A percentile compares a stretch with the other conserved stretches of the same genome.
These are phyloP conservation scores for Tapera naevia DNA, from an alignment of 2,797 vertebrate species.

Conservation along the genomic window DNA sequence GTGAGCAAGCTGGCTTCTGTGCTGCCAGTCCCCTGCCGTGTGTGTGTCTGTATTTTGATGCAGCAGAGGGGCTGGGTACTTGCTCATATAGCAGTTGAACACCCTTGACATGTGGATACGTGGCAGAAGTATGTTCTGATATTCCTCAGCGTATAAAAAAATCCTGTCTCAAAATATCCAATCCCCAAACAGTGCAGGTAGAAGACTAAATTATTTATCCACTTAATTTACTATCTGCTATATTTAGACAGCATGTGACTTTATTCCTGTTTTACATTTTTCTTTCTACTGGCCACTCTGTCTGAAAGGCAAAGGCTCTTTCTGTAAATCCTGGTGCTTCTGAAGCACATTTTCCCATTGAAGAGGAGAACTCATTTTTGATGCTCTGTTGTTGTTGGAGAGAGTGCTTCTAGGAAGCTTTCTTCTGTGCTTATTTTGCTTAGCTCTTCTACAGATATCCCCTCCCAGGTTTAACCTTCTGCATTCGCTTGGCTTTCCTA, in stretches of 20 bases:
- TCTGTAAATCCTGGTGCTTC: neutral
- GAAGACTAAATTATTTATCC: neutral
- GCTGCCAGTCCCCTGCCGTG: neutral
- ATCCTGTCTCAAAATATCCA: neutral
- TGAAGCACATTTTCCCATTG: neutral
- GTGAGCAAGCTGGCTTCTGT: neutral
- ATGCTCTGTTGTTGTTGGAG: accelerated
- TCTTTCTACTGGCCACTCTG: neutral
- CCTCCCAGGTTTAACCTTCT: neutral
- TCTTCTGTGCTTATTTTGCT: neutral
- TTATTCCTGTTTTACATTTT: neutral
- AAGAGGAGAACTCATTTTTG: neutral
- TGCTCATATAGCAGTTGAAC: neutral
- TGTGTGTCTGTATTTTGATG: neutral
- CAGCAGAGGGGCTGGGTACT: neutral
- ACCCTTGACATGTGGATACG: neutral
- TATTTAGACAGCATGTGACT: neutral
- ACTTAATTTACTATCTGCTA: neutral
- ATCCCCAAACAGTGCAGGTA: neutral
- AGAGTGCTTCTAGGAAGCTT: neutral
- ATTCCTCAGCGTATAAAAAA: neutral
- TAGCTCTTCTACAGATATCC: neutral
- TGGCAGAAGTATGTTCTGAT: neutral
- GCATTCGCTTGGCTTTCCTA: neutral
- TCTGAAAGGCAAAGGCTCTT: neutral